Evolutionary conservation across 1,140 invertebrate genomes (phyloP), one percentile per base, ranked within the genome.

Genomic region (Manduca sexta): DNA sequence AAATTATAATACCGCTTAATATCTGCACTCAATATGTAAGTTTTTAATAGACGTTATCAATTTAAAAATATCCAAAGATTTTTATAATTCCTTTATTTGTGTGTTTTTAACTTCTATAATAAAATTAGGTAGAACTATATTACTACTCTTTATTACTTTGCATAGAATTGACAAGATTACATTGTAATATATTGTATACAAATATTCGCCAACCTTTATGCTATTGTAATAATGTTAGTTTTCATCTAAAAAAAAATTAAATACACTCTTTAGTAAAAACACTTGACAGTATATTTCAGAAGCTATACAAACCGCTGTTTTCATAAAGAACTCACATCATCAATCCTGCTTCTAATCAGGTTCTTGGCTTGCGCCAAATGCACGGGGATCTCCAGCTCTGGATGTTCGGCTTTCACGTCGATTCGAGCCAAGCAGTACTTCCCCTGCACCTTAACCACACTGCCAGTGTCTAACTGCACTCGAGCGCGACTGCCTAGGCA

Each of bases 351-450:
- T 49, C 88, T 86, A 51, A 91, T 88, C 31, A 92, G 86, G 44
- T 86, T 88, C 45, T 88, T 88, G 31, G 88, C 88, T 53, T 91
- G 90, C 52, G 88, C 86, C 68, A 90, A 68, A 60, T 92, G 86
- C 16, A 92, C 84, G 0, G 89, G 86, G 14, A 87, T 54, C 69
- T 88, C 90, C 56, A 89, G 84, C 10, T 88, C 87, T 12, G 85
- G 59, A 29, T 82, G 67, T 49, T 84, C 84, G 0, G 89, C 87
- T 31, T 89, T 86, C 49, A 91, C 53, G 56, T 92, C 91, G 37
- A 92, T 77, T 45, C 84, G 87, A 3, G 89, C 91, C 42, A 93
- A 66, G 60, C 92, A 93, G 69, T 93, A 93, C 68, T 92, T 90
- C 21, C n/a, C 91, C 51, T 90, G 86, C 15, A 93, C 80, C 49